Evolutionary conservation across 2,888 invertebrate species (phyloP).

Genomic region (Abrostola tripartita): DNA sequence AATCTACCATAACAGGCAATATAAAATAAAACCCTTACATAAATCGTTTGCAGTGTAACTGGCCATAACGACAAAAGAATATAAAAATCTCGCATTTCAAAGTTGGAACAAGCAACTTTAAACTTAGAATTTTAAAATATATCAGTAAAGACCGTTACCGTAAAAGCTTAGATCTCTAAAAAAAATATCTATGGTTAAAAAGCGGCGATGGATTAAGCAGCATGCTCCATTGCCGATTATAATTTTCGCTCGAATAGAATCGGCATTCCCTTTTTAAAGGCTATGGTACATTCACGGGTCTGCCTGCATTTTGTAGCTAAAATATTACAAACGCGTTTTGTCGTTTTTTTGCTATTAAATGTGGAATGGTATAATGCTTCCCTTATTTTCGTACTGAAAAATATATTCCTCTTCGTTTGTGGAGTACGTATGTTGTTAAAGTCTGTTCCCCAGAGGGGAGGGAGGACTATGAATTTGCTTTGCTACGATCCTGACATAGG

Average conservation of each 20-base stretch:
- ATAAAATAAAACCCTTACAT: no score
- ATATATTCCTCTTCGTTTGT: no score
- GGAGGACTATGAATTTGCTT: no score
- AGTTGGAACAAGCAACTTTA: slow-evolving; percentile 9
- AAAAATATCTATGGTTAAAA: slow-evolving; percentile 61
- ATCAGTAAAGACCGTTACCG: slow-evolving; percentile 27
- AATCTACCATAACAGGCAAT: no score
- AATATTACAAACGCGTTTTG: no score
- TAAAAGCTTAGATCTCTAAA: slow-evolving; percentile 45
- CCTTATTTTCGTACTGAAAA: no score
- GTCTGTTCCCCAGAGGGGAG: no score
- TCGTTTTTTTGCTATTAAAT: no score
- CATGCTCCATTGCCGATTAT: slow-evolving; percentile 85
- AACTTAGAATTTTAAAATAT: slow-evolving; percentile 10
- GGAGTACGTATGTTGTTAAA: no score
- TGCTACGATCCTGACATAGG: no score
- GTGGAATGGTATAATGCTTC: no score
- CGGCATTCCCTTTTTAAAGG: slow-evolving; percentile 54
- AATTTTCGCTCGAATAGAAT: slow-evolving; percentile 73
- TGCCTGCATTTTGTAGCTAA: slow-evolving; percentile 8
- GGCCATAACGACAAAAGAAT: not conserved
- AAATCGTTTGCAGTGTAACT: no score
- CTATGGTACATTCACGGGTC: slow-evolving; percentile 7
- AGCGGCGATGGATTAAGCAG: slow-evolving; percentile 75
- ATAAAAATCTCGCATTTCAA: slow-evolving; percentile 3